Evolutionary conservation across 2,113 vertebrate species (phyloP), one percentile per base, ranked within the genome.

Genomic region (Phalacrocorax aristotelis): DNA sequence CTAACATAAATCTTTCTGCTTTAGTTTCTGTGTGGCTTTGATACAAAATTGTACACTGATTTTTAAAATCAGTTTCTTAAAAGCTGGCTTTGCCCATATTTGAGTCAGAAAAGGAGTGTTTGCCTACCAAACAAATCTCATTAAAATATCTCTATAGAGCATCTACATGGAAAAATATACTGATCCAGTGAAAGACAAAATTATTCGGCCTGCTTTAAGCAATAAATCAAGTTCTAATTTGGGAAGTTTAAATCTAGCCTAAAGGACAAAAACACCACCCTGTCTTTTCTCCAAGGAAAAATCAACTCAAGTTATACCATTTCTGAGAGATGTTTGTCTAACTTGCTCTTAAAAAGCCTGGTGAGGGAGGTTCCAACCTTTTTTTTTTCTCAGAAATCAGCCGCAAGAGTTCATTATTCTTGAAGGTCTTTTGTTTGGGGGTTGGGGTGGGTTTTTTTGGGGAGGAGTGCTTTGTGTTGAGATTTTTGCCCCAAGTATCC

Each of bases 241-340:
- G 49, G 25, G 42, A 6, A n/a, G 64, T 84, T 49, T n/a, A 58
- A 77, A 38, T 0, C 0, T 8, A 62, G 7, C 4, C 15, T 44
- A 38, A 40, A 64, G 34, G 48, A 54, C 4, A 48, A 76, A 87
- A 38, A 0, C 6, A 1, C 2, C 19, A 4, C 9, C 17, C 3
- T 69, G 14, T 20, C 30, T 48, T 52, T 72, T 71, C 20, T 57
- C 20, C 55, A 23, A 52, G 68, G 40, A 62, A 57, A 82, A 76
- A 30, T 20, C 51, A 51, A 15, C 10, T 49, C 42, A 38, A 18
- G 7, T 15, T 49, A 46, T 38, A 15, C 2, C 5, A 2, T 69
- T 58, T 57, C 36, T 52, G 36, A 38, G 10, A 42, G 2, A 52
- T 1, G 0, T 10, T 72, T 42, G 10, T 48, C 13, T 18, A 61